phyloP scores from a whole-genome alignment of 2,888 invertebrate species.

The Sinodicranocentrus sp. region DNA sequence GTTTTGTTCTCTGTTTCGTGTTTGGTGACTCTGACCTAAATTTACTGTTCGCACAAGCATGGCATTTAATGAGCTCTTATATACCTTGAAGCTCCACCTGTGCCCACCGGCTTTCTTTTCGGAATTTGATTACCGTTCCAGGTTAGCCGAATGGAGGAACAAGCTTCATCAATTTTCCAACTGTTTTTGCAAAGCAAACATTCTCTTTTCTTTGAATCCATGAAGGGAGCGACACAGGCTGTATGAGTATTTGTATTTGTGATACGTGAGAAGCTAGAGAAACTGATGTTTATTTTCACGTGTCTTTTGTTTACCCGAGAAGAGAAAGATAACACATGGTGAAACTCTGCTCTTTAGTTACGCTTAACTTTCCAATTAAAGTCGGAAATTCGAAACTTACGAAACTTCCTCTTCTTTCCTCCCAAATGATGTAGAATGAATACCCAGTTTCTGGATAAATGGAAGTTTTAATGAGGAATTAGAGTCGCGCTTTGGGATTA shows the following conservation, averaged over 20 bases:
- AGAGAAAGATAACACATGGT: no score
- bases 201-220: no score
- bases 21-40: conserved; percentile 51
- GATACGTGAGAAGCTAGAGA: no score
- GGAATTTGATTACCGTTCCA: conserved; percentile 34
- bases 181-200: no score
- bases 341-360: conserved; percentile 25
- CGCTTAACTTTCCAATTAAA: conserved; percentile 43
- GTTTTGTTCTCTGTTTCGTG: not conserved
- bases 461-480: conserved; percentile 45
- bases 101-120: not conserved
- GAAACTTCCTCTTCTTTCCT: conserved; percentile 3
- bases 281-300: no score
- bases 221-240: no score
- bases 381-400: conserved; percentile 30
- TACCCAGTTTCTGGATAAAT: not conserved
- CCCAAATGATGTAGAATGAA: not conserved
- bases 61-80: conserved; percentile 48
- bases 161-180: no score
- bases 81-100: conserved; percentile 46
- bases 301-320: no score
- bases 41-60: conserved; percentile 42
- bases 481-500: conserved; percentile 34
- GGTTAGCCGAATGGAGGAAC: no score
- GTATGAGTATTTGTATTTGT: no score